Base-by-base conservation (phyloP, 2,888 invertebrate species). In the Chaitophorus viminalis region DNA sequence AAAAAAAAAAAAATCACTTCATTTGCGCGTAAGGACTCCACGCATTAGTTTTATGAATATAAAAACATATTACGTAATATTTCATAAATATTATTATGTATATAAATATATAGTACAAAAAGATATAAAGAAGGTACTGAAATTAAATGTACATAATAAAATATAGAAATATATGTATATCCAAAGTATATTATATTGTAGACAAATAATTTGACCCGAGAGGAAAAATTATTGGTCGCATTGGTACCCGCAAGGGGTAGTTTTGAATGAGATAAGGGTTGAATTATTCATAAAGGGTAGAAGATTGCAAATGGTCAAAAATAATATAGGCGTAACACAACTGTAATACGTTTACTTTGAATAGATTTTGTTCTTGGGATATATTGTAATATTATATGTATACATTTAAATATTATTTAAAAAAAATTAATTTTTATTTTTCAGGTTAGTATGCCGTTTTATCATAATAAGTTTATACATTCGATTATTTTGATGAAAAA, bases 391-490 rank as follows among this genome's bases (percentile, higher is more conserved):
- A 5, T 21, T 25, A 46, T 60, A 21, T 60, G 3, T 17, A 21
- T 25, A 25, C 21, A 25, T 60, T 60, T 60, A 60, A 60, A 29
- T 11, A 68, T 68, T 29, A 14, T 29, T n/a, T 9, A n/a, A 25
- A 68, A 68, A n/a, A 25, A 68, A 2, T 8, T 68, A 6, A 25
- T n/a, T 65, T n/a, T n/a, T 68, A 29, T 68, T 68, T 68, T 81
- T 39, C 65, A 81, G 79, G 79, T 81, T 39, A 39, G 36, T 81
- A 39, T 39, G 11, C n/a, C 11, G n/a, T 68, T 68, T n/a, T 25
- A 29, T 68, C 2, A 21, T 6, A 60, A 21, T 25, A 60, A 60
- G 1, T 21, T 60, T 3, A 60, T 60, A 21, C 21, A 21, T 1
- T 21, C 60, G 60, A 25, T 60, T 60, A 3, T 3, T 60, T 2